These are phyloP conservation scores for Mastomys coucha DNA, from an alignment of 2,113 vertebrate species.

Conservation along the genomic window DNA sequence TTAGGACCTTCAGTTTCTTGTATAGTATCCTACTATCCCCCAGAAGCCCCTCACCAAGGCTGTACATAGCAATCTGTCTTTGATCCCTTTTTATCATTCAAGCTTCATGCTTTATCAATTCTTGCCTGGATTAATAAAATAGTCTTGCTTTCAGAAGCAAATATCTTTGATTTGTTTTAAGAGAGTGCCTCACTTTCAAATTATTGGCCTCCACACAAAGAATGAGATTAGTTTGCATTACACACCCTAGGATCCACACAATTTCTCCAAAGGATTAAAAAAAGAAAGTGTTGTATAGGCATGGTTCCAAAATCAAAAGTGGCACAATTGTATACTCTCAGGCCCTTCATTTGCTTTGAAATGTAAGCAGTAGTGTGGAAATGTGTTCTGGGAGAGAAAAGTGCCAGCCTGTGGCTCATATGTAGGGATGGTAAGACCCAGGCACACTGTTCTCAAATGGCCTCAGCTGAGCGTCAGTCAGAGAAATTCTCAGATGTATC, in stretches of 20 bases:
- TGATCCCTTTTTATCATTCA: conserved; percentile 37
- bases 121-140: conserved; percentile 51
- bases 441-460: neutral
- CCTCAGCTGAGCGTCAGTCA: neutral
- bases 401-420: neutral
- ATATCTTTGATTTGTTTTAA: conserved; percentile 69
- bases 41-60: neutral
- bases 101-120: conserved; percentile 40
- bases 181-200: conserved; percentile 62
- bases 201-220: conserved; percentile 59
- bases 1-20: neutral
- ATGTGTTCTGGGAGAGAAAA: neutral
- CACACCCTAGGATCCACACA: conserved; percentile 35
- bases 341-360: neutral
- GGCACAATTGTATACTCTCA: conserved; percentile 13
- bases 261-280: conserved; percentile 70
- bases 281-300: conserved; percentile 68
- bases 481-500: conserved; percentile 21
- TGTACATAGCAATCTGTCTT: neutral
- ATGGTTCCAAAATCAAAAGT: conserved; percentile 63
- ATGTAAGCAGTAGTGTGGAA: conserved; percentile 9
- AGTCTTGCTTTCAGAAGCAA: conserved; percentile 32
- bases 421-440: neutral
- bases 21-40: neutral
- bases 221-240: conserved; percentile 68